Conservation (phyloP, 2,113 vertebrate species). For the Tretioscincus oriximinensis region DNA sequence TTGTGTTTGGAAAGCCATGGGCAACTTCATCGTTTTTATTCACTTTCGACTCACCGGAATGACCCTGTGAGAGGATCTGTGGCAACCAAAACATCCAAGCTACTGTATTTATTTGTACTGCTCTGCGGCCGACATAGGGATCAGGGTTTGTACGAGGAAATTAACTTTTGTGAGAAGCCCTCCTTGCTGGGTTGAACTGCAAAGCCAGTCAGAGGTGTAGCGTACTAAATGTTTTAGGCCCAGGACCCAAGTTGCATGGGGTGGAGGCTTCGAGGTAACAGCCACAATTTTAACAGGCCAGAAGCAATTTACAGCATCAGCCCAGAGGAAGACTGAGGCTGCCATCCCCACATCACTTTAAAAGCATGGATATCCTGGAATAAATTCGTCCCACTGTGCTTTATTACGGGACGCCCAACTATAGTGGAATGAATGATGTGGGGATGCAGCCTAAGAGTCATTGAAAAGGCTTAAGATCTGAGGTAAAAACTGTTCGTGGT, state of each 20-base stretch:
- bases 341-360: too few relatives aligned
- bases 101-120: too few relatives aligned
- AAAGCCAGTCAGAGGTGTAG: neutral
- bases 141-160: too few relatives aligned
- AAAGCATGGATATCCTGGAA: too few relatives aligned
- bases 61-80: neutral
- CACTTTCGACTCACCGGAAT: neutral
- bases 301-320: neutral
- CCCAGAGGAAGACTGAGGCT: too few relatives aligned
- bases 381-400: too few relatives aligned
- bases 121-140: too few relatives aligned
- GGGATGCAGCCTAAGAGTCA: too few relatives aligned
- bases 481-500: neutral
- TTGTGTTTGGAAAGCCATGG: neutral
- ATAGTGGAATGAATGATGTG: too few relatives aligned
- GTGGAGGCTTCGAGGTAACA: neutral
- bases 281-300: neutral
- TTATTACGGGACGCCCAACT: too few relatives aligned
- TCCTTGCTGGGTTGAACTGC: neutral
- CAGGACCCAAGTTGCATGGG: neutral
- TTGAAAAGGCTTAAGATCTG: neutral
- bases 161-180: neutral
- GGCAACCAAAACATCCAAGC: neutral
- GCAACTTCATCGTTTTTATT: neutral
- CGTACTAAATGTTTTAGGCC: neutral